Evolutionary conservation across 2,113 vertebrate genomes (phyloP).

Genomic region (Upupa epops): DNA sequence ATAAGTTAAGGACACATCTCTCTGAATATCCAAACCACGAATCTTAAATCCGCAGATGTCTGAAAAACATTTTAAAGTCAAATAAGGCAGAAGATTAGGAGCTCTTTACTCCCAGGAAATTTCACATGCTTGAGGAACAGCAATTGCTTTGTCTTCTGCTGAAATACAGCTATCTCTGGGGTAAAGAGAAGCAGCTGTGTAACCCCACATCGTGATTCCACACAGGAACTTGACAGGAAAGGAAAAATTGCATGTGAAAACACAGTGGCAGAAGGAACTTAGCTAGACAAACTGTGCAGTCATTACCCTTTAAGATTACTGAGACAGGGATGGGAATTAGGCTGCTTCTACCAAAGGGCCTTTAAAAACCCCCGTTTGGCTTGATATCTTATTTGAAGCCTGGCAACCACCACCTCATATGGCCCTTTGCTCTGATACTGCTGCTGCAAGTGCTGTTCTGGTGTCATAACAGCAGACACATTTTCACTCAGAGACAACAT

Average conservation of each 20-base stretch:
- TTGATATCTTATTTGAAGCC: slow-evolving; percentile 42
- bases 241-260: background rate
- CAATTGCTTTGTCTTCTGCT: slow-evolving; percentile 30
- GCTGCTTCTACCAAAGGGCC: background rate
- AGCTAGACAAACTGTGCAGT: background rate
- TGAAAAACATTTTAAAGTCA: slow-evolving; percentile 45
- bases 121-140: slow-evolving; percentile 23
- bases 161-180: slow-evolving; percentile 15
- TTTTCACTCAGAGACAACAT: background rate
- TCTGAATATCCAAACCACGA: background rate
- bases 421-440: background rate
- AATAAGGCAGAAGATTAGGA: slow-evolving; percentile 40
- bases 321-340: slow-evolving; percentile 9
- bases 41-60: slow-evolving; percentile 24
- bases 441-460: background rate
- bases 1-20: background rate
- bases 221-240: slow-evolving; percentile 38
- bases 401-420: background rate
- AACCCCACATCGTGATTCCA: background rate
- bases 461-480: background rate
- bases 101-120: background rate
- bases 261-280: background rate
- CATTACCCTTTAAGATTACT: slow-evolving; percentile 1
- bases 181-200: slow-evolving; percentile 26
- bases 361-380: background rate